Evolutionary conservation across 2,888 invertebrate genomes (phyloP).

Genomic region (Phaonia tiefii): DNA sequence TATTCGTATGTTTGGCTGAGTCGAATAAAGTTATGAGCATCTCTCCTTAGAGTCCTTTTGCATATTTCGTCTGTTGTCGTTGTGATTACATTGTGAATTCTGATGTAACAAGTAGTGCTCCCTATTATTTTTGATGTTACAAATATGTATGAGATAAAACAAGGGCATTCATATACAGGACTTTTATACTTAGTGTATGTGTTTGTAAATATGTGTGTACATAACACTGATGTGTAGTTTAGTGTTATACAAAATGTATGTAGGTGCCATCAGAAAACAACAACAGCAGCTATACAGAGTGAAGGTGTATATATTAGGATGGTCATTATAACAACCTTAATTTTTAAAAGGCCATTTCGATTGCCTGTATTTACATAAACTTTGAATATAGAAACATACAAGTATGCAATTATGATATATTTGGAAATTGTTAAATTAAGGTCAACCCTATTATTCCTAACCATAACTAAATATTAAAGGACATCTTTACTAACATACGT

Average conservation of each 20-base stretch:
- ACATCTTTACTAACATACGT: slow-evolving; percentile 7
- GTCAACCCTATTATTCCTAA: no score
- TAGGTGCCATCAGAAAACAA: slow-evolving; percentile 32
- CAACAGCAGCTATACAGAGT: slow-evolving; percentile 9
- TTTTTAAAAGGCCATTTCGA: no score
- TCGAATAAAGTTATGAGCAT: no score
- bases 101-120: slow-evolving; percentile 29
- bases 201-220: no score
- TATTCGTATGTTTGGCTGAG: neutral
- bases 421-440: no score
- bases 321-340: no score
- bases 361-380: no score
- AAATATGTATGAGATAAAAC: neutral
- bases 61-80: slow-evolving; percentile 6
- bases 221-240: neutral
- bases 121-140: neutral
- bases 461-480: slow-evolving; percentile 2
- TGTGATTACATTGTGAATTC: slow-evolving; percentile 25
- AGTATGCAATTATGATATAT: no score
- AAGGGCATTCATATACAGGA: no score
- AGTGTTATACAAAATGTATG: slow-evolving; percentile 19
- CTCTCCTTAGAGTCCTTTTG: neutral
- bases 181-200: no score
- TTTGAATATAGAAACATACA: slow-evolving; percentile 4
- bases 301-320: no score